Evolutionary conservation across 2,888 invertebrate genomes (phyloP).

Genomic region (Chloroclysta siterata): DNA sequence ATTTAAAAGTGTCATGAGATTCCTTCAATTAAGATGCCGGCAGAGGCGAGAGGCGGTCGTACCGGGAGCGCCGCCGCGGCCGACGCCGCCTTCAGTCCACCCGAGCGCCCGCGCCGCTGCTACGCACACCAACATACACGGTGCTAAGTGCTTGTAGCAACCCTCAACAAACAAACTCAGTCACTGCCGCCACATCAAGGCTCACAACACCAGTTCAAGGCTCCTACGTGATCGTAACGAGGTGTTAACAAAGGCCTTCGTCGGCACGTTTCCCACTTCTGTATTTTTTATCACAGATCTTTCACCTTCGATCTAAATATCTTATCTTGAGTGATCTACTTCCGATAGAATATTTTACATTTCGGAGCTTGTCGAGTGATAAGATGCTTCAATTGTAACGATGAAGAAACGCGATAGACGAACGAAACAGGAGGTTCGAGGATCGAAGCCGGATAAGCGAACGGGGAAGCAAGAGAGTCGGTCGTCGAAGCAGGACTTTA

Average conservation of each 20-base stretch:
- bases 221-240: constrained; percentile 66
- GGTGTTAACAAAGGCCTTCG: constrained; percentile 70
- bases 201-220: constrained; percentile 65
- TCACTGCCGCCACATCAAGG: constrained; percentile 27
- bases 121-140: constrained; percentile 39
- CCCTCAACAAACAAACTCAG: constrained; percentile 57
- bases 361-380: constrained; percentile 38
- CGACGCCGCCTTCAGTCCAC: neutral
- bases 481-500: constrained; percentile 46
- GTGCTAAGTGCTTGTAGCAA: constrained; percentile 61
- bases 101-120: constrained; percentile 18
- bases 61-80: constrained; percentile 41
- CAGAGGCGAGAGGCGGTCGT: constrained; percentile 43
- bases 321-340: constrained; percentile 65
- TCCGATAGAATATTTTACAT: constrained; percentile 53
- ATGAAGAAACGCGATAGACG: constrained; percentile 74
- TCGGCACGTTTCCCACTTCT: constrained; percentile 70
- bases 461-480: constrained; percentile 50
- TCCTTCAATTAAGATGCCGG: constrained; percentile 68
- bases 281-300: constrained; percentile 72
- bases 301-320: constrained; percentile 74
- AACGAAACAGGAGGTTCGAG: constrained; percentile 57
- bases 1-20: constrained; percentile 46
- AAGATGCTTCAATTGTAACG: constrained; percentile 53
- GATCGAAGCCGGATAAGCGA: constrained; percentile 50